phyloP scores from a whole-genome alignment of 2,797 vertebrate species.

The Brachyrhaphis roseni region DNA sequence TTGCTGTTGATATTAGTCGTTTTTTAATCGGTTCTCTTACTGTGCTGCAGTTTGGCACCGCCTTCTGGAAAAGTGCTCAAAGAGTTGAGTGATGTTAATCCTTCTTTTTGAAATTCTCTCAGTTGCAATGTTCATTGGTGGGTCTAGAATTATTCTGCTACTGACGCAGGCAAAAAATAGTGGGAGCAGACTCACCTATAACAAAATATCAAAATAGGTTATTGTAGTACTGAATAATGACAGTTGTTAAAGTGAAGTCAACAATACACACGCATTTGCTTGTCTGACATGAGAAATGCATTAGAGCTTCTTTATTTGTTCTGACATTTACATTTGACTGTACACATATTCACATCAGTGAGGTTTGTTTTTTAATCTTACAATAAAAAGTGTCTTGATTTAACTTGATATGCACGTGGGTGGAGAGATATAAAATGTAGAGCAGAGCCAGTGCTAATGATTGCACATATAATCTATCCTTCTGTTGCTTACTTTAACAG shows the following conservation, averaged over 20 bases:
- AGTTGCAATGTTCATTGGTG: slow-evolving; percentile 63
- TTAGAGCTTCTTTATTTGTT: slow-evolving; percentile 14
- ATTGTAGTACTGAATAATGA: not conserved
- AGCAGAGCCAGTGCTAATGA: not conserved
- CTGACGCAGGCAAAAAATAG: slow-evolving; percentile 39
- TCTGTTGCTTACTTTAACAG: not conserved
- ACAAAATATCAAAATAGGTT: not conserved
- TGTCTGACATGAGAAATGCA: slow-evolving; percentile 2
- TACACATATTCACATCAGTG: slow-evolving; percentile 4
- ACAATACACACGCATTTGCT: not conserved
- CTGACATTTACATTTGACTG: slow-evolving; percentile 11
- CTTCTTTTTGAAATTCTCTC: slow-evolving; percentile 41
- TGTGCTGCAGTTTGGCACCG: slow-evolving; percentile 45
- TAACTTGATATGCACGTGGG: not conserved
- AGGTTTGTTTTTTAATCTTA: not conserved
- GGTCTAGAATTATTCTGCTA: slow-evolving; percentile 54
- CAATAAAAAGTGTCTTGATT: not conserved
- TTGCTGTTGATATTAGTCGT: slow-evolving; percentile 21
- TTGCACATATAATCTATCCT: not conserved
- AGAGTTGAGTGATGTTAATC: slow-evolving; percentile 49
- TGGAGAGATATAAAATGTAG: not conserved
- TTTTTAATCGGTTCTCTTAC: slow-evolving; percentile 35
- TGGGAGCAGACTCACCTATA: slow-evolving; percentile 38
- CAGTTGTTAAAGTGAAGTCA: not conserved
- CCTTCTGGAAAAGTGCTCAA: slow-evolving; percentile 47